Evolutionary conservation across 2,888 invertebrate species (phyloP).

Genomic region (Cosmia trapezina): DNA sequence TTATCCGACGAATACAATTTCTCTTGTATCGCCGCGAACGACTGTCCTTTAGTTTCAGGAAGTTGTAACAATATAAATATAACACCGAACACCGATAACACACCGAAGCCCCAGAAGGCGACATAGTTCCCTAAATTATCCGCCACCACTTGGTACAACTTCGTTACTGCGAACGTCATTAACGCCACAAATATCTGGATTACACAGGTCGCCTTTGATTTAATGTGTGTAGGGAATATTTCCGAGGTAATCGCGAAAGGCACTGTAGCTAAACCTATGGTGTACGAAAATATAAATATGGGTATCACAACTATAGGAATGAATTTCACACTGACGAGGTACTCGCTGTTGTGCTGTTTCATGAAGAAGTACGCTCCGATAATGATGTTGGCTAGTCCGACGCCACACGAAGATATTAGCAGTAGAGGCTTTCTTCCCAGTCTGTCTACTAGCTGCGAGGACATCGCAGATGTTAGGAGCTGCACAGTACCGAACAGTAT

Average conservation of each 20-base stretch:
- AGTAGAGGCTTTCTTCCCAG: slow-evolving; percentile 91
- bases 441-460: slow-evolving; percentile 91
- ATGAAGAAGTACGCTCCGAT: slow-evolving; percentile 90
- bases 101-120: slow-evolving; percentile 90
- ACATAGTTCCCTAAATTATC: slow-evolving; percentile 87
- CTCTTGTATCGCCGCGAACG: slow-evolving; percentile 90
- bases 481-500: slow-evolving; percentile 90
- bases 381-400: slow-evolving; percentile 88
- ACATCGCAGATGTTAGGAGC: slow-evolving; percentile 89
- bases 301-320: slow-evolving; percentile 91
- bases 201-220: slow-evolving; percentile 92
- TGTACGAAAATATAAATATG: slow-evolving; percentile 91
- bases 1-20: slow-evolving; percentile 82
- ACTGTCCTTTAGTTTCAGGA: slow-evolving; percentile 92
- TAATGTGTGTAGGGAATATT: slow-evolving; percentile 91
- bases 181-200: slow-evolving; percentile 91
- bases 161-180: slow-evolving; percentile 91
- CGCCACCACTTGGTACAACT: slow-evolving; percentile 90
- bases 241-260: slow-evolving; percentile 92
- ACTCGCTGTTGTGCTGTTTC: slow-evolving; percentile 85
- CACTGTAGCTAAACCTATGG: slow-evolving; percentile 91
- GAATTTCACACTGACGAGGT: slow-evolving; percentile 86
- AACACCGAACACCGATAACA: slow-evolving; percentile 87
- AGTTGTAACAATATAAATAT: slow-evolving; percentile 88
- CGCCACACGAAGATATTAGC: slow-evolving; percentile 90